Conservation (phyloP, 2,797 vertebrate species). For the Leptatherina wallacei region DNA sequence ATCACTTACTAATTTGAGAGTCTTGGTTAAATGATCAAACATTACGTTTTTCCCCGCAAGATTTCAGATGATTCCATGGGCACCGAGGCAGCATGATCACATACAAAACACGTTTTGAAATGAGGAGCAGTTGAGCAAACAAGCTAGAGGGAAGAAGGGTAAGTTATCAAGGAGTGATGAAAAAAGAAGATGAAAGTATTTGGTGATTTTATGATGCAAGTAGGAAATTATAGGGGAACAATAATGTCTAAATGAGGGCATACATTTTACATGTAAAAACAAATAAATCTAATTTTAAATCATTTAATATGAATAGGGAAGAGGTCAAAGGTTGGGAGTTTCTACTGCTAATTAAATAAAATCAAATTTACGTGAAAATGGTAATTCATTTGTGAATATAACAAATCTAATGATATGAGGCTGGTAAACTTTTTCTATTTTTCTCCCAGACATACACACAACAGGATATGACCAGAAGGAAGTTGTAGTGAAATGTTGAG, state of each 20-base stretch:
- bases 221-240: background rate
- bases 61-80: constrained; percentile 8
- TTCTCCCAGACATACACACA: background rate
- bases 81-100: constrained; percentile 2
- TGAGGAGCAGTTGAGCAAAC: constrained; percentile 8
- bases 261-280: background rate
- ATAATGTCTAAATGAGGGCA: background rate
- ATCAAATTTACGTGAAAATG: background rate
- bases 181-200: background rate
- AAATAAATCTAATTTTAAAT: background rate
- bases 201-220: background rate
- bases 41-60: background rate
- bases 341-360: background rate
- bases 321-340: background rate
- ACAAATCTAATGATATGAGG: background rate
- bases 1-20: constrained; percentile 27
- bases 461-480: background rate
- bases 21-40: constrained; percentile 29
- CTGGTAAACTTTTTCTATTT: background rate
- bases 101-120: background rate
- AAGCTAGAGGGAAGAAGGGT: constrained; percentile 6
- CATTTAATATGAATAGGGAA: background rate
- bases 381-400: background rate
- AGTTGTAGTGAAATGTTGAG: constrained; percentile 14
- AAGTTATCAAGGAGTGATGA: constrained; percentile 3